Conservation (phyloP, 2,888 invertebrate species). For the Drosophila buzzatii region DNA sequence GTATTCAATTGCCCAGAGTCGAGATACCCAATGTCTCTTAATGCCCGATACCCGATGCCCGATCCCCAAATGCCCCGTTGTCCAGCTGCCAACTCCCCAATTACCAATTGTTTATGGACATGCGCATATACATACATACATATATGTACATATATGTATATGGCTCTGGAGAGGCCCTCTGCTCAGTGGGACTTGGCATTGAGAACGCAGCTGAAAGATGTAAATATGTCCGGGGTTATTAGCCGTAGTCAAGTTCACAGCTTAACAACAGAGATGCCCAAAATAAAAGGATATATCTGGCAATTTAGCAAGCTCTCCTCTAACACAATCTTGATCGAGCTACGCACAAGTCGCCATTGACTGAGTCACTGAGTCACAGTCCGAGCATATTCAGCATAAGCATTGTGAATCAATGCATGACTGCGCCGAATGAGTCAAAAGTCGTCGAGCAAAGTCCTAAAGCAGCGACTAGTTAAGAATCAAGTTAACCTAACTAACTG, state of each 20-base stretch:
- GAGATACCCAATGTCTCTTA: constrained; percentile 5
- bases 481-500: neutral
- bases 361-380: constrained; percentile 13
- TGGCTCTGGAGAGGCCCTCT: constrained; percentile 22
- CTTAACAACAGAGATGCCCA: neutral
- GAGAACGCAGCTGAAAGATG: constrained; percentile 9
- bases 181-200: constrained; percentile 41
- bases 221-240: constrained; percentile 29
- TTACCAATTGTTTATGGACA: constrained; percentile 24
- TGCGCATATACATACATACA: constrained; percentile 7
- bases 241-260: constrained; percentile 35
- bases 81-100: constrained; percentile 6
- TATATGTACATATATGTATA: neutral
- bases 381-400: constrained; percentile 41
- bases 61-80: constrained; percentile 11
- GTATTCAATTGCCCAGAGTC: constrained; percentile 37
- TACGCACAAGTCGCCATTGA: constrained; percentile 4
- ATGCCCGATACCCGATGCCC: constrained; percentile 14
- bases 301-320: neutral
- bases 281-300: neutral
- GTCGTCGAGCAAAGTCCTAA: constrained; percentile 6
- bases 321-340: neutral
- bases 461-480: neutral
- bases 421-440: constrained; percentile 24
- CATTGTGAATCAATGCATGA: constrained; percentile 20